Evolutionary conservation across 2,113 vertebrate genomes (phyloP).

Genomic region (Azemiops feae): DNA sequence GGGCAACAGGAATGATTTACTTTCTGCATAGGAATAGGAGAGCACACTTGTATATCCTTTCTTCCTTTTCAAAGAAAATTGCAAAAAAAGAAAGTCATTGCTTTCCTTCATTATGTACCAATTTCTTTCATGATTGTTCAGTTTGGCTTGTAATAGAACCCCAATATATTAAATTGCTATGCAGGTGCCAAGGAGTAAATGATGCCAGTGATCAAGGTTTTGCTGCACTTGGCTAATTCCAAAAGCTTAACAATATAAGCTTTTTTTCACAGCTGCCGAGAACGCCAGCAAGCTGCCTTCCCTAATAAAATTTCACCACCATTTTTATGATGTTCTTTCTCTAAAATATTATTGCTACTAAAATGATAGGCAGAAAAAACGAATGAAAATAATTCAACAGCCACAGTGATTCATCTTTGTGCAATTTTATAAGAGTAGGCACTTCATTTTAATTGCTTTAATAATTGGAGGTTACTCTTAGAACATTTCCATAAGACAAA

Average conservation of each 20-base stretch:
- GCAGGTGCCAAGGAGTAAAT: neutral
- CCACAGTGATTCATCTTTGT: neutral
- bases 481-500: slow-evolving; percentile 19
- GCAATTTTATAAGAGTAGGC: neutral
- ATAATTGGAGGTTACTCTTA: slow-evolving; percentile 16
- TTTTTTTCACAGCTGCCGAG: neutral
- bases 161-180: neutral
- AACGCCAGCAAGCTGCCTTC: neutral
- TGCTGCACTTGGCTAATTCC: neutral
- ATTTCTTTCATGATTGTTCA: neutral
- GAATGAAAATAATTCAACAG: slow-evolving; percentile 16
- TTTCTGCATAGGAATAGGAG: neutral
- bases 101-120: neutral
- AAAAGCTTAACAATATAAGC: neutral
- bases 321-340: neutral
- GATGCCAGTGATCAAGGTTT: neutral
- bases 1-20: neutral
- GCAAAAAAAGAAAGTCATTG: neutral
- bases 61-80: neutral
- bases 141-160: neutral
- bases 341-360: neutral
- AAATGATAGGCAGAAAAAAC: neutral
- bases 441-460: slow-evolving; percentile 20
- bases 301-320: neutral
- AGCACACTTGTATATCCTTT: neutral